Evolutionary conservation across 2,113 vertebrate species (phyloP), one percentile per base, ranked within the genome.

Genomic region (Oreochromis aureus): DNA sequence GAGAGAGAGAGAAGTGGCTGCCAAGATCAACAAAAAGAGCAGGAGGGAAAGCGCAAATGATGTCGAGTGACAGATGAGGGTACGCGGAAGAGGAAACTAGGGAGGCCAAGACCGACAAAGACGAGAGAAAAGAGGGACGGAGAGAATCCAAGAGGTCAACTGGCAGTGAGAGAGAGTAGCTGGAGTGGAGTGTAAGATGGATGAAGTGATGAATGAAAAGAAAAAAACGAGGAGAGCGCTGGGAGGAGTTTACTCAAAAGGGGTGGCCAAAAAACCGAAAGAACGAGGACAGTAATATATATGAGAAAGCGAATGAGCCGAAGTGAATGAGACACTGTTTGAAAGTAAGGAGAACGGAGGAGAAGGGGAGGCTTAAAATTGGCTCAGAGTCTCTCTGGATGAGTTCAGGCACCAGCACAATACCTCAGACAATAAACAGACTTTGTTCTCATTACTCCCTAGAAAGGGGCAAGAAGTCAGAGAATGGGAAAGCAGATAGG

Each of bases 21-120:
- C 89, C 85, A 87, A 86, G 85, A 93, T 83, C 69, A 92, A 92
- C 86, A 89, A 84, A 88, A 79, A 85, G 85, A 84, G 82, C 76
- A 30, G 63, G 56, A 89, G 41, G 82, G 66, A 87, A 86, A 89
- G 85, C 34, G n/a, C 78, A 71, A 94, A 86, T 89, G 89, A 92
- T 94, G 84, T 85, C 73, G 88, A 90, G 85, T 89, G 89, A 93
- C 90, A 92, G 86, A 86, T 69, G 58, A 85, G 58, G 30, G 66
- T 24, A 10, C 7, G 46, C 58, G 46, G 54, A 86, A 89, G 53
- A 81, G 86, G 84, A 82, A 86, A 89, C 22, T 24, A 55, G 78
- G 34, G 83, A 91, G 79, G 81, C 51, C 84, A 87, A 82, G 81
- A 82, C 6, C 24, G 55, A 87, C 53, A 54, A 86, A 36, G 59